These are phyloP conservation scores for Caenorhabditis briggsae DNA, from an alignment of 1,140 invertebrate species.

Conservation along the genomic window DNA sequence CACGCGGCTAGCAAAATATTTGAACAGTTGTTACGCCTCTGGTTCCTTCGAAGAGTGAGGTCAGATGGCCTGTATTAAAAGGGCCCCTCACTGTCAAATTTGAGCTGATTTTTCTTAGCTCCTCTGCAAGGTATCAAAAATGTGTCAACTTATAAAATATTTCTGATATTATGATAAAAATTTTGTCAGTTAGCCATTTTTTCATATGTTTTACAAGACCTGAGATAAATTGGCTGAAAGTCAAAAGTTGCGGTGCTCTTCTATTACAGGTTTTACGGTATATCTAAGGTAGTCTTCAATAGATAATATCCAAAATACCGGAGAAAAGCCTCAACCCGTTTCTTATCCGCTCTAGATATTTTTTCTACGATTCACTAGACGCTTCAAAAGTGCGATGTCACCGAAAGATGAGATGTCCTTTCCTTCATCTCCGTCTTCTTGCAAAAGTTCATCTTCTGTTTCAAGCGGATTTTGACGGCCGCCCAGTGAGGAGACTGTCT, in stretches of 20 bases:
- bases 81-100: too few species aligned
- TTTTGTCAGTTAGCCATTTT: too few species aligned
- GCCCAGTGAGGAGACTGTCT: not conserved
- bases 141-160: too few species aligned
- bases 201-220: not conserved
- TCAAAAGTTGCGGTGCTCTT: too few species aligned
- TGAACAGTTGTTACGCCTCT: not conserved
- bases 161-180: too few species aligned
- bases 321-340: too few species aligned
- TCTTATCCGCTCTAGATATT: not conserved
- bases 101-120: too few species aligned
- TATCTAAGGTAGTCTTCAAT: too few species aligned
- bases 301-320: not conserved
- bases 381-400: slow-evolving; percentile 42
- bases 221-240: too few species aligned
- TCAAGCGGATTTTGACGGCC: slow-evolving; percentile 32
- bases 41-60: not conserved
- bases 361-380: not conserved
- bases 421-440: not conserved
- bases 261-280: too few species aligned
- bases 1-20: not conserved
- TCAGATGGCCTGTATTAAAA: too few species aligned
- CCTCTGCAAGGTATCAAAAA: too few species aligned
- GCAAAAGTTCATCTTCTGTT: slow-evolving; percentile 20
- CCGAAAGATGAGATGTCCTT: slow-evolving; percentile 40